Base-by-base conservation (phyloP, 2,888 invertebrate genomes). In the Spisula subtruncata region DNA sequence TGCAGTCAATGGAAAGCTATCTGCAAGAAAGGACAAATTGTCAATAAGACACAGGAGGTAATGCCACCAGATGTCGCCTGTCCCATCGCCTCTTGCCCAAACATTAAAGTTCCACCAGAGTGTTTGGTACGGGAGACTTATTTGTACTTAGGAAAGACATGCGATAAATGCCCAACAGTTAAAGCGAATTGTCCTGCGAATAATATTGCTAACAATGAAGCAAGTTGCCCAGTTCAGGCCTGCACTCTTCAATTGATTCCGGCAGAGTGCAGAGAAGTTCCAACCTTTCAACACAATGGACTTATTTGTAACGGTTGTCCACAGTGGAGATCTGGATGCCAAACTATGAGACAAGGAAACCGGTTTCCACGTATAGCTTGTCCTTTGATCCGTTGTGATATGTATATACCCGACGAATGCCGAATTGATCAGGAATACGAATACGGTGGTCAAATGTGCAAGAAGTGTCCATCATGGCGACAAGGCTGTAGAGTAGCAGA, bases 301-400 rank as follows among this genome's bases (percentile, higher is more conserved):
- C 25, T 80, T 18, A 71, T 20, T n/a, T 92, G 92, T 60, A 66
- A 83, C 12, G 88, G 84, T 14, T 92, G 92, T 71, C 90, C 90
- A 20, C 82, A 32, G 18, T 85, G 89, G 90, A 87, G 88, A 51
- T 81, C 32, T 18, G 56, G 71, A 8, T 92, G 92, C 86, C 54
- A 81, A 81, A 54, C 56, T 32, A 82, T 12, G 12, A 10, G 32
- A 29, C 71, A 60, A 83, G n/a, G 25, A 20, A 25, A 25, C 54
- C n/a, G 20, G 5, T 75, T 48, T 18, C 87, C 87, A 12, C 25
- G 46, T 41, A 46, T 60, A 20, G 41, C 83, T 18, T 88, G 87
- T 60, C 83, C 83, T n/a, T 60, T 84, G 6, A 41, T 88, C 35
- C 56, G 41, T 6, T 88, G 87, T 25, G 80, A 83, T 48, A 60